A percentile compares a stretch with the other conserved stretches of the same genome.
phyloP scores from a whole-genome alignment of 2,797 vertebrate species.

The Eurystomus glaucurus region DNA sequence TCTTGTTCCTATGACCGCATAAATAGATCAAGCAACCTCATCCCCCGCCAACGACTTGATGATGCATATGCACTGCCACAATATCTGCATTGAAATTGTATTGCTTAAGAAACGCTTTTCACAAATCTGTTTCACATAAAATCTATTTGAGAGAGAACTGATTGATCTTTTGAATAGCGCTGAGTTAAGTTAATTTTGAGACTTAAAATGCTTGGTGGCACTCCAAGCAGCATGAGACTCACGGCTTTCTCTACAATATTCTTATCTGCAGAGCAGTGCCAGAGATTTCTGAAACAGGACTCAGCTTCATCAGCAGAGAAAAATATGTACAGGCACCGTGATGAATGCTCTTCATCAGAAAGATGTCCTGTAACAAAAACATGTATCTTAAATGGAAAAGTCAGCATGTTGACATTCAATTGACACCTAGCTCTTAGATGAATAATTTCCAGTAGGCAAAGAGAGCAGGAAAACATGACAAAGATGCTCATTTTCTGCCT shows the following conservation, averaged over 20 bases:
- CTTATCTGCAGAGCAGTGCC: background rate
- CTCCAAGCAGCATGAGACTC: background rate
- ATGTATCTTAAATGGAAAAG: background rate
- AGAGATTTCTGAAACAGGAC: background rate
- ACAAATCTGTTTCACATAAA: background rate
- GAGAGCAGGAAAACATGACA: background rate
- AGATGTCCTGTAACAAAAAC: background rate
- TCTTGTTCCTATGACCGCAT: background rate
- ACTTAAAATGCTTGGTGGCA: background rate
- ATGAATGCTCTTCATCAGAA: conserved; percentile 28
- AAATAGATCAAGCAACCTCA: conserved; percentile 4
- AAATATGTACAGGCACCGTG: background rate
- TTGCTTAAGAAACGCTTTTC: conserved; percentile 3
- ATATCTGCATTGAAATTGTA: background rate
- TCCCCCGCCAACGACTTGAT: background rate
- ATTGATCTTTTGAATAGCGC: background rate
- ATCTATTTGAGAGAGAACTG: background rate
- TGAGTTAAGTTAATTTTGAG: conserved; percentile 22
- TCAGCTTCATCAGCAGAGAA: background rate
- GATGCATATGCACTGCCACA: background rate
- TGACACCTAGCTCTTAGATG: background rate
- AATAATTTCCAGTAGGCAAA: background rate
- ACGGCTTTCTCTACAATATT: background rate
- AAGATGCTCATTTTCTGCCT: background rate
- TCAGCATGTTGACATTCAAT: background rate